Evolutionary conservation across 1,140 invertebrate species (phyloP), one percentile per base, ranked within the genome.

Genomic region (Apis mellifera): DNA sequence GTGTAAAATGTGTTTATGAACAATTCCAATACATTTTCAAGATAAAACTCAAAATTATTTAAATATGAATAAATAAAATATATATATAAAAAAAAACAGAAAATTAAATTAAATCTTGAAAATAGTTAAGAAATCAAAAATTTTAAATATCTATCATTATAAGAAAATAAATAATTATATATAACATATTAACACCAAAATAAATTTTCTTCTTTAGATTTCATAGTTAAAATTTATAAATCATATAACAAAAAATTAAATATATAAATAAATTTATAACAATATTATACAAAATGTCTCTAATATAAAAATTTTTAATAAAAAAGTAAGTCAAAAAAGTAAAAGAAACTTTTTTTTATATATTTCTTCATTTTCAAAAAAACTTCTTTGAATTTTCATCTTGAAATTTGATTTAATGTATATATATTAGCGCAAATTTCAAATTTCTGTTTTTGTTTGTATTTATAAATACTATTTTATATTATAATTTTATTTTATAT

Each of bases 101-200:
- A 77, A 48, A 59, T 2, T 82, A 13, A 9, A 65, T 54, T 55
- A 23, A 54, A 54, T 13, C 26, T 66, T n/a, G 11, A 48, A 32
- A 12, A 52, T 8, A 60, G 1, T 21, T 68, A 68, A 48, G 15
- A 11, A 23, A 12, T 19, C 26, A 54, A 42, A 52, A 72, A 55
- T 21, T 54, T 3, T 54, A 26, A 26, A 23, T 70, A 54, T n/a
- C 0, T 42, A 7, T 42, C 42, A 55, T 19, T 19, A n/a, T 13
- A 57, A 57, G 9, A 72, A 57, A 55, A 71, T 54, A 82, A 68
- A 68, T 42, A 42, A 42, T 42, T 60, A 66, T 54, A 69, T 60
- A 60, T 23, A 42, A 72, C 42, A 42, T 42, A 1, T 69, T 73
- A 23, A 26, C 48, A 54, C n/a, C 12, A n/a, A 5, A 48, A 5